Evolutionary conservation across 37 sponge, comb jelly and placozoan species (phyloP).

Genomic region (Ephydatia muelleri): DNA sequence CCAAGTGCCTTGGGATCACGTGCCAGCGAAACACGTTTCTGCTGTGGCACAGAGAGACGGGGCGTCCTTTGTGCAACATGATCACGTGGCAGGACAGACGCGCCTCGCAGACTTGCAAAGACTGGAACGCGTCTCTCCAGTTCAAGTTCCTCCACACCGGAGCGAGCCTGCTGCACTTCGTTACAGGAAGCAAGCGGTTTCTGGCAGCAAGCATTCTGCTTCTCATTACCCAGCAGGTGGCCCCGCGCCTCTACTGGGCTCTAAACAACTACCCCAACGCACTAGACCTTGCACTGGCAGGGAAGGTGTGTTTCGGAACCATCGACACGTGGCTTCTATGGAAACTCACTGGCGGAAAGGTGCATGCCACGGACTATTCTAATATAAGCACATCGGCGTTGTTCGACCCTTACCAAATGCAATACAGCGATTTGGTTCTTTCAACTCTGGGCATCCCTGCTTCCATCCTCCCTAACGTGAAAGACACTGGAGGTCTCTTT

Average conservation of each 20-base stretch:
- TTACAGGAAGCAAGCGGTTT: slow-evolving; percentile 75
- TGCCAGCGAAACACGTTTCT: slow-evolving; percentile 87
- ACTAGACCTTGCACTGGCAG: slow-evolving; percentile 38
- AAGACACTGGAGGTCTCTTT: slow-evolving; percentile 72
- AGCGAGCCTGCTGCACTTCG: slow-evolving; percentile 48
- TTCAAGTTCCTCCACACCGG: slow-evolving; percentile 70
- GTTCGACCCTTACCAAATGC: slow-evolving; percentile 81
- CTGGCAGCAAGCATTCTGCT: slow-evolving; percentile 69
- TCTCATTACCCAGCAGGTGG: slow-evolving; percentile 59
- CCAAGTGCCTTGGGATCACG: slow-evolving; percentile 79
- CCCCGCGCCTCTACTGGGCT: slow-evolving; percentile 82
- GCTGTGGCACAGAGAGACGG: slow-evolving; percentile 86
- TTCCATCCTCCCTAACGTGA: slow-evolving; percentile 79
- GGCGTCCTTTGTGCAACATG: slow-evolving; percentile 86
- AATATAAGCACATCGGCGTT: slow-evolving; percentile 79
- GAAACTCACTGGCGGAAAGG: slow-evolving; percentile 83
- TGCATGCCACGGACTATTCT: slow-evolving; percentile 94
- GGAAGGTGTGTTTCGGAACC: slow-evolving; percentile 87
- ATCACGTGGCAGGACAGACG: slow-evolving; percentile 97
- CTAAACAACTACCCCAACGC: slow-evolving; percentile 74
- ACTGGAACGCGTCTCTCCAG: slow-evolving; percentile 75
- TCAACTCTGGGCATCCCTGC: slow-evolving; percentile 67
- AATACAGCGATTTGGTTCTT: slow-evolving; percentile 70
- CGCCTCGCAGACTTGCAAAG: slow-evolving; percentile 47
- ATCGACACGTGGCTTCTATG: slow-evolving; percentile 94